phyloP scores from a whole-genome alignment of 2,888 invertebrate genomes.

The Uloborus plumipes region DNA sequence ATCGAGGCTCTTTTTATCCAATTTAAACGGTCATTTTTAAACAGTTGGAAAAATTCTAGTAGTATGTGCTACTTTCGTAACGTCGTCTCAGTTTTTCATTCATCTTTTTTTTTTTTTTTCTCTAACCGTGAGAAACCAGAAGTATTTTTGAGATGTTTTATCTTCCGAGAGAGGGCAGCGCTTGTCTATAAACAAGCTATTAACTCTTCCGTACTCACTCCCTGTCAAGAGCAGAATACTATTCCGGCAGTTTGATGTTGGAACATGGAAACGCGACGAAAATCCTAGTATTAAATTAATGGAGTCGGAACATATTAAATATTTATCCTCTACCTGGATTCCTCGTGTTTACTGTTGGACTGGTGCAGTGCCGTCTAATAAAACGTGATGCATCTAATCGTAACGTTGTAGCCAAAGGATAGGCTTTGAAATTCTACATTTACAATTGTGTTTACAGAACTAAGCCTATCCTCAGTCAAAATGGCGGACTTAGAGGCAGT shows the following conservation, averaged over 20 bases:
- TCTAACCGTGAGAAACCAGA: too few species aligned
- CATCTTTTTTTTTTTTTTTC: too few species aligned
- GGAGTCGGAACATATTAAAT: constrained; percentile 56
- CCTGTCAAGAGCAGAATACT: constrained; percentile 44
- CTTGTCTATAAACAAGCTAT: constrained; percentile 60
- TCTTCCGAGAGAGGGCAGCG: constrained; percentile 52
- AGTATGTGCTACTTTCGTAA: too few species aligned
- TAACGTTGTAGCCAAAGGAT: constrained; percentile 61
- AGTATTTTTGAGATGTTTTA: background rate
- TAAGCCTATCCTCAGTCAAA: constrained; percentile 67
- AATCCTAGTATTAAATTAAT: constrained; percentile 35
- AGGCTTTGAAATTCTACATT: constrained; percentile 62
- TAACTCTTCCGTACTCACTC: constrained; percentile 54
- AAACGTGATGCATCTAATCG: constrained; percentile 54
- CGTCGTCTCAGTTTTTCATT: too few species aligned
- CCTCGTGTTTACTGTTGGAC: constrained; percentile 48
- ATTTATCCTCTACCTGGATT: constrained; percentile 45
- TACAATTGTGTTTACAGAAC: constrained; percentile 62
- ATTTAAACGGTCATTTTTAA: too few species aligned
- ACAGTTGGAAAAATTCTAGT: too few species aligned
- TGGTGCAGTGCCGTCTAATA: constrained; percentile 52
- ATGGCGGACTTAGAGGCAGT: constrained; percentile 99
- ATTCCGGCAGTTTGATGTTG: constrained; percentile 55
- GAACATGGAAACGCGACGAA: constrained; percentile 30
- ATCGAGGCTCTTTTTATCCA: too few species aligned